Conservation (phyloP, 2,113 vertebrate genomes). For the Nibea coibor region DNA sequence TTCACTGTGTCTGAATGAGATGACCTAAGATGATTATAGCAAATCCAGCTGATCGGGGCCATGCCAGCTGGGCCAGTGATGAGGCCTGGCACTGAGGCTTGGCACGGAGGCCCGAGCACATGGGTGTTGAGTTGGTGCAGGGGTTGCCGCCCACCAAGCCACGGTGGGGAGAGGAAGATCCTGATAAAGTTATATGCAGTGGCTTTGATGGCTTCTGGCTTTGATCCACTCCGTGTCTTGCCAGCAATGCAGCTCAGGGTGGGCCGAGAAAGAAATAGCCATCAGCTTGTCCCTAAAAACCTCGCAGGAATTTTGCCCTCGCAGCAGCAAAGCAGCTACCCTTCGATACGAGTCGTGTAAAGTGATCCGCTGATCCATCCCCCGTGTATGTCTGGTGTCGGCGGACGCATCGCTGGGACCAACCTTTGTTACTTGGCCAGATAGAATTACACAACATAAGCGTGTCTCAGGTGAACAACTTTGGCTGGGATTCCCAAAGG, state of each 20-base stretch:
- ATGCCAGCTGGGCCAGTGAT: slow-evolving; percentile 74
- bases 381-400: slow-evolving; percentile 23
- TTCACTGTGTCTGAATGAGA: slow-evolving; percentile 68
- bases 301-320: slow-evolving; percentile 54
- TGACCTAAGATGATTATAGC: slow-evolving; percentile 76
- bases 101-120: slow-evolving; percentile 61
- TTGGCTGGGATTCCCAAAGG: slow-evolving; percentile 49
- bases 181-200: slow-evolving; percentile 57
- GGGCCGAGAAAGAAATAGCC: slow-evolving; percentile 48
- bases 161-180: slow-evolving; percentile 31
- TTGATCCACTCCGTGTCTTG: slow-evolving; percentile 50
- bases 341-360: slow-evolving; percentile 41
- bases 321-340: slow-evolving; percentile 46
- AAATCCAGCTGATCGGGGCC: slow-evolving; percentile 76
- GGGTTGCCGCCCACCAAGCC: slow-evolving; percentile 38
- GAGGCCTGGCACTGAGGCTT: slow-evolving; percentile 62
- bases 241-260: slow-evolving; percentile 45
- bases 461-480: slow-evolving; percentile 58
- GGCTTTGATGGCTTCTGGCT: slow-evolving; percentile 57
- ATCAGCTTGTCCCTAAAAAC: slow-evolving; percentile 54
- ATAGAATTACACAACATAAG: slow-evolving; percentile 57
- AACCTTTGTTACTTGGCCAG: slow-evolving; percentile 35
- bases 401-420: neutral
- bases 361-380: slow-evolving; percentile 42
- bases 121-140: slow-evolving; percentile 20